These are phyloP conservation scores for Sebastes diploproa DNA, from an alignment of 2,797 vertebrate genomes.

Conservation along the genomic window DNA sequence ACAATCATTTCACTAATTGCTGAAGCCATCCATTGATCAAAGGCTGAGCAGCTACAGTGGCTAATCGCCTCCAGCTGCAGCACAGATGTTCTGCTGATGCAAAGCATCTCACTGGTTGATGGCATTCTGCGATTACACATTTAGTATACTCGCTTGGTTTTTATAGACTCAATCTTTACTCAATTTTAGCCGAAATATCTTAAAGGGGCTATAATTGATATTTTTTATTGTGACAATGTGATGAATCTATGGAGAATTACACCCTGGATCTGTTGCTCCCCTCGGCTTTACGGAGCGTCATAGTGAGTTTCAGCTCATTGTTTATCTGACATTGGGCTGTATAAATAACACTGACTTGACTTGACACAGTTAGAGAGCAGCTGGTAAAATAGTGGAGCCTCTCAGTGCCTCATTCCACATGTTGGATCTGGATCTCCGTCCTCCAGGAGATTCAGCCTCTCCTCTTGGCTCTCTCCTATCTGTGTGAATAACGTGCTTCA, in stretches of 20 bases:
- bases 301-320: background rate
- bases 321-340: background rate
- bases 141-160: background rate
- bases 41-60: background rate
- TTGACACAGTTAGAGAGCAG: no score
- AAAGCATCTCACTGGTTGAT: background rate
- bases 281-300: background rate
- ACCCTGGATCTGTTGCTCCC: background rate
- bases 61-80: background rate
- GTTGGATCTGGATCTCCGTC: no score
- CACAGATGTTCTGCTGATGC: conserved; percentile 28
- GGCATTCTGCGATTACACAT: background rate
- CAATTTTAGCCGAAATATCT: background rate
- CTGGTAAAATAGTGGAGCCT: no score
- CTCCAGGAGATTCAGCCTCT: no score
- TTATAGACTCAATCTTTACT: background rate
- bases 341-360: no score
- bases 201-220: background rate
- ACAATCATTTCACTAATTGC: conserved; percentile 13
- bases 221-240: no score
- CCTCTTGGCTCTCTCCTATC: no score
- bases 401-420: no score
- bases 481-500: no score
- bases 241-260: background rate
- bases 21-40: conserved; percentile 10